These are phyloP conservation scores for Sorex araneus DNA, from an alignment of 2,113 vertebrate species.

Conservation along the genomic window DNA sequence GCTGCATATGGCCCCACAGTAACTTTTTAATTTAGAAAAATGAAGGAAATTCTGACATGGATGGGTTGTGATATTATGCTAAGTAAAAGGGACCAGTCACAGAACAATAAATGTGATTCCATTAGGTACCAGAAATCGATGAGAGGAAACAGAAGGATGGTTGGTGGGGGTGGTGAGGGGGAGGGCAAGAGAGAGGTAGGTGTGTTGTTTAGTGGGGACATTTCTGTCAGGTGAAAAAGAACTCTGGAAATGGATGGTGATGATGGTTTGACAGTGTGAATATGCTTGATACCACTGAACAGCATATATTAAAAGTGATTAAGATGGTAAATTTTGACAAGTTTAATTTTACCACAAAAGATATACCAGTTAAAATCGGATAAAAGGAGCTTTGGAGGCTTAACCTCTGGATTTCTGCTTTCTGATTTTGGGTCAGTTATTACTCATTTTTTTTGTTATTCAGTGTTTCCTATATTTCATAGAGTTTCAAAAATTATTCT, in stretches of 20 bases:
- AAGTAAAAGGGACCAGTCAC: constrained; percentile 1
- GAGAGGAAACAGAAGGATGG: background rate
- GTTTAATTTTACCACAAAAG: background rate
- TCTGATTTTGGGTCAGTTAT: constrained; percentile 16
- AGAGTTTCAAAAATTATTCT: too few relatives aligned
- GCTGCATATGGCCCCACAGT: too few relatives aligned
- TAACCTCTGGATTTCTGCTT: background rate
- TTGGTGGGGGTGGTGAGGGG: background rate
- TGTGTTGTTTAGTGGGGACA: constrained; percentile 17
- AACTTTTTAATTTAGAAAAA: too few relatives aligned
- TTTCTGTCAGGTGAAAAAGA: constrained; percentile 23
- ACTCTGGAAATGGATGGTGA: background rate
- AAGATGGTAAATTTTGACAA: constrained; percentile 12
- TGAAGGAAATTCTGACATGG: background rate
- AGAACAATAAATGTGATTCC: background rate
- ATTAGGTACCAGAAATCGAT: background rate
- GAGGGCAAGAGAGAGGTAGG: background rate
- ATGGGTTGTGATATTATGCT: background rate
- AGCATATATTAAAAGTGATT: background rate
- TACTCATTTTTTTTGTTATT: background rate
- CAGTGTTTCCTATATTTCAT: background rate
- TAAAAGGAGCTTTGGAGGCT: background rate
- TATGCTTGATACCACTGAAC: background rate
- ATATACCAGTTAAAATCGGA: background rate
- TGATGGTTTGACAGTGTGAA: background rate